Percentiles rank a stretch among this genome's conserved stretches.
Evolutionary conservation across 2,113 vertebrate genomes (phyloP).

Genomic region (Sturnus vulgaris): DNA sequence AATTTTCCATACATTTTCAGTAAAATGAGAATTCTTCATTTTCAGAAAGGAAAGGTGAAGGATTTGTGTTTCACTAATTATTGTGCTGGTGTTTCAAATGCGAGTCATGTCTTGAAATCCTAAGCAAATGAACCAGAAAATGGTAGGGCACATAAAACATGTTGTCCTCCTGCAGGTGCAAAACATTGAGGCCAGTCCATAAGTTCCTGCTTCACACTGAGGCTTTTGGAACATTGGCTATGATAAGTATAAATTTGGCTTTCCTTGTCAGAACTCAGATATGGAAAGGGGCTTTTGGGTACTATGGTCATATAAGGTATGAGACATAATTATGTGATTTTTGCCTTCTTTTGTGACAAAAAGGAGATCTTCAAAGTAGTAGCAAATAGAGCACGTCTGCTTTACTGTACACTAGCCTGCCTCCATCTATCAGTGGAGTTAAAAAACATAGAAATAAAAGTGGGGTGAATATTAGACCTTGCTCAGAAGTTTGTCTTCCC

Average conservation of each 20-base stretch:
- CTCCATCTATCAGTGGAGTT: neutral
- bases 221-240: neutral
- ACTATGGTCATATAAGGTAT: no score
- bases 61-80: neutral
- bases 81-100: neutral
- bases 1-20: neutral
- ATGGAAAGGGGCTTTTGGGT: neutral
- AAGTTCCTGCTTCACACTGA: neutral
- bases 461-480: neutral
- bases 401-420: neutral
- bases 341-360: neutral
- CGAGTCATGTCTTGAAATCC: neutral
- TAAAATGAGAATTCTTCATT: neutral
- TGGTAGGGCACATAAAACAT: neutral
- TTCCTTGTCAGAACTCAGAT: neutral
- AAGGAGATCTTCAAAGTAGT: neutral
- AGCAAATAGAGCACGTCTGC: neutral
- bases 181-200: neutral
- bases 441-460: neutral
- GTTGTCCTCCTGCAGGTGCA: neutral
- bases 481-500: neutral
- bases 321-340: neutral
- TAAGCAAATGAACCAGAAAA: neutral
- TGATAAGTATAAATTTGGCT: neutral
- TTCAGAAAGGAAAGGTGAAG: neutral